Conservation (phyloP, 2,113 vertebrate species). For the Ovis canadensis region DNA sequence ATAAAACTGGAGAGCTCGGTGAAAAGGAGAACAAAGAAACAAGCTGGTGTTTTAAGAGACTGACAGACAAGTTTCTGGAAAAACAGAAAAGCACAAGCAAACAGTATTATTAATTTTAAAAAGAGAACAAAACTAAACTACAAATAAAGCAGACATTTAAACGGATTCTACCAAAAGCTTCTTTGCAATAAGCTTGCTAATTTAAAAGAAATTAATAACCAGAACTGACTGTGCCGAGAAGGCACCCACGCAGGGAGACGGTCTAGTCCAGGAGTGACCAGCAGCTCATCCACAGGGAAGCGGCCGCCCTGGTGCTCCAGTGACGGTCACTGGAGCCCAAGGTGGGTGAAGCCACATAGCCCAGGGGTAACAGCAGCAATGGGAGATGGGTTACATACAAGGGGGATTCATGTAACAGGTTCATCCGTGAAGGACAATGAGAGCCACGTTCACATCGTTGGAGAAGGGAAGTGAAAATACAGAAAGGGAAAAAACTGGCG, state of each 20-base stretch:
- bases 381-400: neutral
- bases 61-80: neutral
- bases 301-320: neutral
- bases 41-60: neutral
- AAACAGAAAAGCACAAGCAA: neutral
- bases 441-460: neutral
- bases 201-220: neutral
- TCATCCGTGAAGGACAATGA: neutral
- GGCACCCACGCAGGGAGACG: accelerated
- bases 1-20: neutral
- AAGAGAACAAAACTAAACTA: neutral
- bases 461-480: neutral
- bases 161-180: neutral
- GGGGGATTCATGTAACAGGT: accelerated
- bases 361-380: neutral
- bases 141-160: neutral
- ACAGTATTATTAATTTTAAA: neutral
- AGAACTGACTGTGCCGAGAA: neutral
- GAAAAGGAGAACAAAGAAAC: neutral
- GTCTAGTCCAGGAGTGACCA: neutral
- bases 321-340: neutral
- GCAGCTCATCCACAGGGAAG: neutral
- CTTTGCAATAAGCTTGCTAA: neutral
- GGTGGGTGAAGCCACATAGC: neutral
- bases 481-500: neutral